Percentiles rank a stretch among this genome's conserved stretches.
phyloP scores from a whole-genome alignment of 2,797 vertebrate species.

The Diplodus puntazzo region DNA sequence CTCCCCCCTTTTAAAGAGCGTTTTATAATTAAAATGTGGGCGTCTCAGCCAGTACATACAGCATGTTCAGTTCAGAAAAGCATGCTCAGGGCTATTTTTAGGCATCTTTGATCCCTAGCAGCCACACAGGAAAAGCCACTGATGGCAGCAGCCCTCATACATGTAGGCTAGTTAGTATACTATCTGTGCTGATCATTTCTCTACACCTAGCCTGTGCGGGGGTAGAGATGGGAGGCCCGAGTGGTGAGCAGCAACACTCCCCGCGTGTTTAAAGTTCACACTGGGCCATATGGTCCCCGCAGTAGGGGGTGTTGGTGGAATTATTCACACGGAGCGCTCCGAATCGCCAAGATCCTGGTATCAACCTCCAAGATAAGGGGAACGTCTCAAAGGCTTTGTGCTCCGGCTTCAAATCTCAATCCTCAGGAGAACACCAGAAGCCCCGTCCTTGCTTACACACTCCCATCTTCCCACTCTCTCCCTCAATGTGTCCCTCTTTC shows the following conservation, averaged over 20 bases:
- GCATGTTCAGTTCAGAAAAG: constrained; percentile 77
- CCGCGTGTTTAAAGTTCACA: constrained; percentile 84
- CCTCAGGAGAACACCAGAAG: constrained; percentile 75
- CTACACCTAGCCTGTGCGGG: constrained; percentile 57
- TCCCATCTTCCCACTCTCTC: constrained; percentile 65
- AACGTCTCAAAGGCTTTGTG: constrained; percentile 81
- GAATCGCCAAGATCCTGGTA: constrained; percentile 78
- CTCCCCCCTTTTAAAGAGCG: constrained; percentile 68
- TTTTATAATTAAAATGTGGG: constrained; percentile 83
- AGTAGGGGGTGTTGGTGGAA: constrained; percentile 78
- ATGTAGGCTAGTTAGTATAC: constrained; percentile 64
- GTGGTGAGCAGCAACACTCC: constrained; percentile 69
- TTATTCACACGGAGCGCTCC: constrained; percentile 78
- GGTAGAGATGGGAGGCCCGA: constrained; percentile 67
- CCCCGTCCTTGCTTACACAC: constrained; percentile 71
- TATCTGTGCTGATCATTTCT: constrained; percentile 67
- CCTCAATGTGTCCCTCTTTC: constrained; percentile 57
- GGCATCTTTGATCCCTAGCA: constrained; percentile 76
- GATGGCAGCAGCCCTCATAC: constrained; percentile 69
- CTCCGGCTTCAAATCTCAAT: constrained; percentile 77
- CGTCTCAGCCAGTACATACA: constrained; percentile 75
- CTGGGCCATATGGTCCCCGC: constrained; percentile 83
- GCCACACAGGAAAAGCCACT: constrained; percentile 71
- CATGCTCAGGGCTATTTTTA: constrained; percentile 82
- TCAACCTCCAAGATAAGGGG: constrained; percentile 79